Conservation (phyloP, 2,888 invertebrate species). For the Neoscelio sp. region DNA sequence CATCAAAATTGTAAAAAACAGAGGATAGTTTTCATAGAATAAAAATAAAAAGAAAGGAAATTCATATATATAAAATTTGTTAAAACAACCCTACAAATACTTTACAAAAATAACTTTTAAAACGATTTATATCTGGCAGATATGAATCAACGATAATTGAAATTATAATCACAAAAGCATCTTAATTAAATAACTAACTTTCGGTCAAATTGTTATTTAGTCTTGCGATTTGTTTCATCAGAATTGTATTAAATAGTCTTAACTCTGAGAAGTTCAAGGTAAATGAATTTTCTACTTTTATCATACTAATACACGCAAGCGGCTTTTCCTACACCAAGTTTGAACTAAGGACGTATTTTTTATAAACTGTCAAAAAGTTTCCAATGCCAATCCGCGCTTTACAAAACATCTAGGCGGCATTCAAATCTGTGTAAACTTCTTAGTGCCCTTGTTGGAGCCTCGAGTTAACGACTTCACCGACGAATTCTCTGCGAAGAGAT, state of each 20-base stretch:
- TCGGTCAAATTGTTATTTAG: too few species aligned
- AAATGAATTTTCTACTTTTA: conserved; percentile 76
- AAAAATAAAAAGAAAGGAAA: too few species aligned
- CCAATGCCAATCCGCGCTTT: conserved; percentile 19
- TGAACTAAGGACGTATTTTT: conserved; percentile 46
- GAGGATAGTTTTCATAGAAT: conserved; percentile 21
- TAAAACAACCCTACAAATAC: too few species aligned
- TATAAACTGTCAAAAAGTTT: conserved; percentile 61
- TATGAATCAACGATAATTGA: too few species aligned
- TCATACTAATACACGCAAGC: conserved; percentile 6
- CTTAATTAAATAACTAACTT: too few species aligned
- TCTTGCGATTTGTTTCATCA: too few species aligned
- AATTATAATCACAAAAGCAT: too few species aligned
- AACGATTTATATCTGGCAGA: too few species aligned
- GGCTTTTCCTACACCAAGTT: conserved; percentile 22
- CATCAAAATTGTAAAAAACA: conserved; percentile 6
- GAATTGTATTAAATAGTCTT: conserved; percentile 35
- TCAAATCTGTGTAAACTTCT: conserved; percentile 62
- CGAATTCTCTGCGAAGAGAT: conserved; percentile 38
- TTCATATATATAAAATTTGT: too few species aligned
- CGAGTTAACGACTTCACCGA: conserved; percentile 55
- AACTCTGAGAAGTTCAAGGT: conserved; percentile 34
- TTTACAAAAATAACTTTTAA: too few species aligned
- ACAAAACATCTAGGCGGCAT: conserved; percentile 40
- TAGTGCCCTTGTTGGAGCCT: conserved; percentile 28